Conservation (phyloP, 2,113 vertebrate species). For the Alosa alosa region DNA sequence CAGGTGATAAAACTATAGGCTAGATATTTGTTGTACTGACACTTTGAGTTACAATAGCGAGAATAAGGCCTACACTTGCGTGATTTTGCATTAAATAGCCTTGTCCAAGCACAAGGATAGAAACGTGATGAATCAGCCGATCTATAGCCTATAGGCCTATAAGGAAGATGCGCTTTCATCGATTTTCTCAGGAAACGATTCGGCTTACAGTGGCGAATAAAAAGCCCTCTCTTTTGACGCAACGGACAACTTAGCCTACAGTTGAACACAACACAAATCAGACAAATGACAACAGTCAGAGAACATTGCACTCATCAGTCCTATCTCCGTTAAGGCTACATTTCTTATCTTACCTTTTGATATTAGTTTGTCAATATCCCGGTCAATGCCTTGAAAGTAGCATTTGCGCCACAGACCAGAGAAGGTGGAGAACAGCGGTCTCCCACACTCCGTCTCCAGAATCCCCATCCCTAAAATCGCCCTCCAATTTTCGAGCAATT, state of each 20-base stretch:
- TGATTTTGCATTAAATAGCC: not conserved
- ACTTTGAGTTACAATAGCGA: not conserved
- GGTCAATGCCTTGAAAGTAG: constrained; percentile 77
- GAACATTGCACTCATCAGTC: no score
- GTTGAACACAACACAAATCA: not conserved
- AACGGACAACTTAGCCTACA: constrained; percentile 28
- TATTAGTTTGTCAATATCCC: constrained; percentile 82
- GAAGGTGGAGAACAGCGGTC: constrained; percentile 81
- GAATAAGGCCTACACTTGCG: not conserved
- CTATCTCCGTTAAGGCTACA: not conserved
- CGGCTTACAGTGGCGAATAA: constrained; percentile 19
- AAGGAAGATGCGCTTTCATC: not conserved
- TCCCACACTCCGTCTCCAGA: constrained; percentile 82
- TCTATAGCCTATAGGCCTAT: not conserved
- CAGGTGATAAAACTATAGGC: not conserved
- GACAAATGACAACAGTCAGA: not conserved
- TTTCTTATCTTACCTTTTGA: constrained; percentile 68
- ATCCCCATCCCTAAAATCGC: constrained; percentile 83
- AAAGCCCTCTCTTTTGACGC: constrained; percentile 31
- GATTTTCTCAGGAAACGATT: constrained; percentile 21
- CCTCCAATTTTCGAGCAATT: constrained; percentile 80
- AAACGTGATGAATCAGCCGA: constrained; percentile 17
- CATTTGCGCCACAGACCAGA: constrained; percentile 85
- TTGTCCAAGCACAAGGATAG: not conserved
- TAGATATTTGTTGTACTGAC: no score